Percentiles rank a stretch among this genome's conserved stretches.
Conservation (phyloP, 2,797 vertebrate species). For the Characodon lateralis region DNA sequence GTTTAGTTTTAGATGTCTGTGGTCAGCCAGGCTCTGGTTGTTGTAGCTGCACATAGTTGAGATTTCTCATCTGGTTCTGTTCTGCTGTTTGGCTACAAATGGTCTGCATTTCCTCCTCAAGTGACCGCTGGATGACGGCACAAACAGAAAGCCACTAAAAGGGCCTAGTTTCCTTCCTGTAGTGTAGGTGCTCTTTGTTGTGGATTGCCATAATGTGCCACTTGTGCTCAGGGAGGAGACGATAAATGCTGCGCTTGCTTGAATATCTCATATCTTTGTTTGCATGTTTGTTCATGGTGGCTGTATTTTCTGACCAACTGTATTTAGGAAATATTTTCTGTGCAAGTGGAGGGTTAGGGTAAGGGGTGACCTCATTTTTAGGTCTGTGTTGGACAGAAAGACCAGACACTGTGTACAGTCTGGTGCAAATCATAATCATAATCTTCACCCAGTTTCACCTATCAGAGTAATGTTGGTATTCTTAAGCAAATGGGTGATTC, state of each 20-base stretch:
- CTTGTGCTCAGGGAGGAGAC: constrained; percentile 17
- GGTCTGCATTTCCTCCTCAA: constrained; percentile 41
- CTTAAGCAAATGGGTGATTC: not conserved
- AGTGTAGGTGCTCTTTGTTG: constrained; percentile 16
- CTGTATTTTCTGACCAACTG: not conserved
- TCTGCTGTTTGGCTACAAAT: constrained; percentile 44
- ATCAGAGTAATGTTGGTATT: not conserved
- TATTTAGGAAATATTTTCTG: constrained; percentile 18
- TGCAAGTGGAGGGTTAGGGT: not conserved
- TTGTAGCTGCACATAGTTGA: constrained; percentile 44
- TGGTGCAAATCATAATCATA: constrained; percentile 22
- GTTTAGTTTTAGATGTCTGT: constrained; percentile 17
- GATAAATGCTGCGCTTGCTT: constrained; percentile 17
- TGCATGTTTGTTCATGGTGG: constrained; percentile 3
- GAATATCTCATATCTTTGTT: constrained; percentile 2
- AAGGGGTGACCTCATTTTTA: constrained; percentile 2
- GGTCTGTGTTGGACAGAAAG: constrained; percentile 12
- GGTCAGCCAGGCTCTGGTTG: constrained; percentile 26
- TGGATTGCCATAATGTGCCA: constrained; percentile 12
- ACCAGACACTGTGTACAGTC: constrained; percentile 14
- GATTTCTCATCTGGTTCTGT: constrained; percentile 47
- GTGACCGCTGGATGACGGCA: constrained; percentile 26
- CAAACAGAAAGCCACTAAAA: constrained; percentile 52
- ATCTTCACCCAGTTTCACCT: not conserved
- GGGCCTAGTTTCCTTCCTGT: constrained; percentile 36